Conservation (phyloP, 2,797 vertebrate genomes). For the Aplochiton taeniatus region DNA sequence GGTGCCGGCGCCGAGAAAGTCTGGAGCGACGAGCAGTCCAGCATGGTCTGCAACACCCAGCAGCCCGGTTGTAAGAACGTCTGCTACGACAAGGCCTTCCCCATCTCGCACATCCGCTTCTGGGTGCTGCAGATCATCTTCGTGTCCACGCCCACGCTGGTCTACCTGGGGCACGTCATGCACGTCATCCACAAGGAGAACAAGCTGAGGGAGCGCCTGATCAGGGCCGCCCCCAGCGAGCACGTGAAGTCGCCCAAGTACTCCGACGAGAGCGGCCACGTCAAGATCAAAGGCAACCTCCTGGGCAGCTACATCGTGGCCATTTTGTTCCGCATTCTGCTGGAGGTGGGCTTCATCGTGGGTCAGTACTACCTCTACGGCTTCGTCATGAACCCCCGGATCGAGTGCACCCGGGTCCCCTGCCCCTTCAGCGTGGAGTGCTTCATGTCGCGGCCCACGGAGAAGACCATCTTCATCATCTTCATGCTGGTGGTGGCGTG, state of each 20-base stretch:
- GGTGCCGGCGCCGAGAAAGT: constrained; percentile 94
- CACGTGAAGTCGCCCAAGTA: constrained; percentile 64
- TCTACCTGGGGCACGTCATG: constrained; percentile 91
- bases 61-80: constrained; percentile 94
- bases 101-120: constrained; percentile 94
- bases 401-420: constrained; percentile 83
- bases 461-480: constrained; percentile 97
- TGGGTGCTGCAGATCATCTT: constrained; percentile 97
- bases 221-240: constrained; percentile 42
- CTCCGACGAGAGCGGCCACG: constrained; percentile 78
- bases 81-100: constrained; percentile 94
- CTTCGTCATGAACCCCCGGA: constrained; percentile 82
- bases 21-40: constrained; percentile 93
- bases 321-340: constrained; percentile 87
- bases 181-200: constrained; percentile 91
- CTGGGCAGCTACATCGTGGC: constrained; percentile 89
- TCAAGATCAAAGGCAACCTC: constrained; percentile 86
- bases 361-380: constrained; percentile 95
- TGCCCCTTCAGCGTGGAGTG: constrained; percentile 95
- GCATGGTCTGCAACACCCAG: constrained; percentile 90
- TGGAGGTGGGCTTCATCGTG: constrained; percentile 89
- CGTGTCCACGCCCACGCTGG: constrained; percentile 86
- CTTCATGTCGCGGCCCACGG: constrained; percentile 93
- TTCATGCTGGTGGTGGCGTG: constrained; percentile 92
- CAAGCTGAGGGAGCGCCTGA: constrained; percentile 80